Evolutionary conservation across 1,140 invertebrate genomes (phyloP).

Genomic region (Elysia chlorotica): DNA sequence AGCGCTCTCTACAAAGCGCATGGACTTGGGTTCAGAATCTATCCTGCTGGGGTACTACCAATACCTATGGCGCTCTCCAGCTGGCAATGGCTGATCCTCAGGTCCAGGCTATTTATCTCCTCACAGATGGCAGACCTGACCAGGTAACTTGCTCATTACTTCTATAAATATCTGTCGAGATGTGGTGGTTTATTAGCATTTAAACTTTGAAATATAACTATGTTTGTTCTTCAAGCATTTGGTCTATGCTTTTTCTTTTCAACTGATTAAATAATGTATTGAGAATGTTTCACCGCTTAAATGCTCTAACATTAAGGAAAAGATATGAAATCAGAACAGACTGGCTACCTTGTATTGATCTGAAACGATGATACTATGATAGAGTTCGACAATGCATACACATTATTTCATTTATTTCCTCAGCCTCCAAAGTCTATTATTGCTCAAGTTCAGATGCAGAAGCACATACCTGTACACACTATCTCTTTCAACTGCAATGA

Average conservation of each 20-base stretch:
- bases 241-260: too few relatives aligned
- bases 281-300: too few relatives aligned
- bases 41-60: conserved; percentile 60
- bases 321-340: too few relatives aligned
- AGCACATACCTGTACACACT: conserved; percentile 58
- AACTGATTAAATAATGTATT: too few relatives aligned
- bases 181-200: too few relatives aligned
- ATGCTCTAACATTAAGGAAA: too few relatives aligned
- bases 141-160: too few relatives aligned
- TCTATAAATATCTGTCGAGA: too few relatives aligned
- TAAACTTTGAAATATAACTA: too few relatives aligned
- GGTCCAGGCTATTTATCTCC: conserved; percentile 60
- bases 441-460: conserved; percentile 58
- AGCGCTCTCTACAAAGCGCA: conserved; percentile 51
- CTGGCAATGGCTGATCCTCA: conserved; percentile 55
- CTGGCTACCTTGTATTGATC: too few relatives aligned
- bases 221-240: too few relatives aligned
- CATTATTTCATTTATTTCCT: background rate
- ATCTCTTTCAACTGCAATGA: conserved; percentile 64
- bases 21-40: conserved; percentile 60
- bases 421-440: conserved; percentile 61
- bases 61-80: conserved; percentile 58
- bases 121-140: conserved; percentile 62
- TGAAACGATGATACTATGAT: too few relatives aligned
- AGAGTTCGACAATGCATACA: background rate